phyloP scores from a whole-genome alignment of 2,113 vertebrate species.

The Hassar affinis region DNA sequence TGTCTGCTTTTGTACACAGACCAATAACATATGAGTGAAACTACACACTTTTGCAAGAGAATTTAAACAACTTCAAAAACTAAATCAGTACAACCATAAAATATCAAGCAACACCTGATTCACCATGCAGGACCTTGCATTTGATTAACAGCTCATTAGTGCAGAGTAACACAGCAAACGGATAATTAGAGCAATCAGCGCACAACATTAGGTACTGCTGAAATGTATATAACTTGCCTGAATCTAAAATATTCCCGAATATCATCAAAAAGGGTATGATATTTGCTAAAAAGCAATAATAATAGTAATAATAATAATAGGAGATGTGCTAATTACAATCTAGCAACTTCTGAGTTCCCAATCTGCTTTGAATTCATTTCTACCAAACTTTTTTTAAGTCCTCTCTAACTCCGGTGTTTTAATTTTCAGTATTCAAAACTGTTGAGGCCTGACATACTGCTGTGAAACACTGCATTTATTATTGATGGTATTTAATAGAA shows the following conservation, averaged over 20 bases:
- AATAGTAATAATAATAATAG: neutral
- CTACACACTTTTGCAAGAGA: neutral
- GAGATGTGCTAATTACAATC: neutral
- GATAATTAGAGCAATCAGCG: slow-evolving; percentile 15
- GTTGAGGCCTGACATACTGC: neutral
- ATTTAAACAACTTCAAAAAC: neutral
- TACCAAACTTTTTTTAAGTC: neutral
- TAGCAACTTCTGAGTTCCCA: neutral
- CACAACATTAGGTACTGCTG: neutral
- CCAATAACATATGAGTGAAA: neutral
- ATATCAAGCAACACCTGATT: slow-evolving; percentile 4
- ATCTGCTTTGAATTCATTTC: neutral
- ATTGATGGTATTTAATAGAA: slow-evolving; percentile 1
- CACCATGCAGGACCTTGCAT: slow-evolving; percentile 19
- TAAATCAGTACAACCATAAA: neutral
- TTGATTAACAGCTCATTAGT: slow-evolving; percentile 42
- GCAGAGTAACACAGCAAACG: slow-evolving; percentile 25
- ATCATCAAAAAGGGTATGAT: neutral
- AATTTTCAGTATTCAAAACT: neutral
- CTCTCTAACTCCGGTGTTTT: neutral
- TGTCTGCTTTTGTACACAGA: neutral
- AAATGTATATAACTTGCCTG: neutral
- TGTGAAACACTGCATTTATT: neutral
- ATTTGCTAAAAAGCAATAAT: neutral
- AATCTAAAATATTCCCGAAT: neutral